Percentiles rank a stretch among this genome's conserved stretches.
Evolutionary conservation across 1,140 invertebrate genomes (phyloP).

Genomic region (Drosophila yakuba): DNA sequence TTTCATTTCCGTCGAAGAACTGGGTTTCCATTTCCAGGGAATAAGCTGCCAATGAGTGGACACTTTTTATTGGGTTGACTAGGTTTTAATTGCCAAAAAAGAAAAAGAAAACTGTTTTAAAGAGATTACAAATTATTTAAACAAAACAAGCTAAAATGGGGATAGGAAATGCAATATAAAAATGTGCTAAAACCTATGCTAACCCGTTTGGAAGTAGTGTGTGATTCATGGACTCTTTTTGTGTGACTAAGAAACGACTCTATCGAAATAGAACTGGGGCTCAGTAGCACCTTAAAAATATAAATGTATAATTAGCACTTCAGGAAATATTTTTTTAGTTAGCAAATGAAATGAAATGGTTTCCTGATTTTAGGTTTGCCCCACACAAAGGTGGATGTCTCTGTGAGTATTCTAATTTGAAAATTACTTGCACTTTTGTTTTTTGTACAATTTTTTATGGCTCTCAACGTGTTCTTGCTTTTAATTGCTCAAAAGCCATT

Average conservation of each 20-base stretch:
- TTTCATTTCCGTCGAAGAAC: constrained; percentile 3
- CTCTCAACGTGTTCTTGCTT: neutral
- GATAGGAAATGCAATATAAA: neutral
- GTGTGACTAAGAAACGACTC: neutral
- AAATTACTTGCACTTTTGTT: neutral
- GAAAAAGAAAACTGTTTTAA: too few species aligned
- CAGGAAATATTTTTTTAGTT: neutral
- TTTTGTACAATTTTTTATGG: neutral
- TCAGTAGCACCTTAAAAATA: neutral
- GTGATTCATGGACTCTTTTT: constrained; percentile 10
- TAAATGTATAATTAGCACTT: constrained; percentile 1
- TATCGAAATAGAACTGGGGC: neutral
- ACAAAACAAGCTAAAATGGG: neutral
- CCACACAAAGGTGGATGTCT: neutral
- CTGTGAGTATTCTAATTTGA: neutral
- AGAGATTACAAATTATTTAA: neutral
- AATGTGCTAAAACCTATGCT: constrained; percentile 5
- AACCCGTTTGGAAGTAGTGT: constrained; percentile 7
- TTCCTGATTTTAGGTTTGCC: neutral
- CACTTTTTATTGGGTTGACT: constrained; percentile 5
- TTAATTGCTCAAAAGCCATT: neutral
- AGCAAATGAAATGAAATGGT: neutral
- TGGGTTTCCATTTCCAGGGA: neutral
- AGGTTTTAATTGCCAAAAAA: neutral
- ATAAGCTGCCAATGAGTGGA: constrained; percentile 7